A percentile compares a stretch with the other conserved stretches of the same genome.
These are phyloP conservation scores for Pogonocherus hispidulus DNA, from an alignment of 2,888 invertebrate species.

Conservation along the genomic window DNA sequence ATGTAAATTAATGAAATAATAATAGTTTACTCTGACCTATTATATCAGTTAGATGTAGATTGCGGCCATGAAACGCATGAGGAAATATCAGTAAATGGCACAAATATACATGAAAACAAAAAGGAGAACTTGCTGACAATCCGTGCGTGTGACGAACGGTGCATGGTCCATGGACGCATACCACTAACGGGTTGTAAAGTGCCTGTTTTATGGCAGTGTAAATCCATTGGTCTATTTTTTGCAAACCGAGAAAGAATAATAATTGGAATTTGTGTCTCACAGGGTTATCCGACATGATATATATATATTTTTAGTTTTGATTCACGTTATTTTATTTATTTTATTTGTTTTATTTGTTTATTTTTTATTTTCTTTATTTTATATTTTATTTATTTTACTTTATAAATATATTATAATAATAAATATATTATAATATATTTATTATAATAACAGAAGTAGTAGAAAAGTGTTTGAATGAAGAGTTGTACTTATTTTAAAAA, in stretches of 20 bases:
- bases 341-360: no score
- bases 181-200: neutral
- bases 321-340: no score
- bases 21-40: neutral
- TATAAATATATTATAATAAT: no score
- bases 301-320: no score
- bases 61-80: slow-evolving; percentile 11
- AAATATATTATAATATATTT: no score
- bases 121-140: slow-evolving; percentile 4
- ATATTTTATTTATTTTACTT: no score
- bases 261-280: no score
- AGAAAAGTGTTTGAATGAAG: no score
- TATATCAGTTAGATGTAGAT: neutral
- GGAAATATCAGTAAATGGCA: neutral
- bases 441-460: no score
- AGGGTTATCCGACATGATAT: no score
- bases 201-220: neutral
- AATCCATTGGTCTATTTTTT: neutral
- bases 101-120: slow-evolving; percentile 13
- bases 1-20: slow-evolving; percentile 1
- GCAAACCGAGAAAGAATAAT: neutral
- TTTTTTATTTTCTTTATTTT: no score
- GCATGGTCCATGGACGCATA: slow-evolving; percentile 11
- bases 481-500: no score
- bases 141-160: slow-evolving; percentile 8